Evolutionary conservation across 2,113 vertebrate species (phyloP).

Genomic region (Platysternon megacephalum): DNA sequence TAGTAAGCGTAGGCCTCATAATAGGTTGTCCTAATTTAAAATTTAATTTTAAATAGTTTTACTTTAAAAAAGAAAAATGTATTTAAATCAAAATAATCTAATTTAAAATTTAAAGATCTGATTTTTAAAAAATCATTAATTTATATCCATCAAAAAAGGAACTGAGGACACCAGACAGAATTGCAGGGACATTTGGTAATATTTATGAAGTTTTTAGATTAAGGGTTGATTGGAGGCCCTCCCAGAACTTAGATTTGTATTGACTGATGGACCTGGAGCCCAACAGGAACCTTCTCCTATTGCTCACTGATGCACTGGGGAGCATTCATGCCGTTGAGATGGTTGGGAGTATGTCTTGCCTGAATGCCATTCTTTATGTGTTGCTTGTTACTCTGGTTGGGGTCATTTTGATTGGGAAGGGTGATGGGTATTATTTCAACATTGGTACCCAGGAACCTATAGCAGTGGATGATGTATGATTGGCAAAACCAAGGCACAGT

Average conservation of each 20-base stretch:
- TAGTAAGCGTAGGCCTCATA: background rate
- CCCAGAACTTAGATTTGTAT: background rate
- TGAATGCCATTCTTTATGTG: fast-evolving
- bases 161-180: background rate
- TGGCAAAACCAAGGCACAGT: background rate
- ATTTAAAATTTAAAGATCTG: no score
- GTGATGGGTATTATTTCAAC: background rate
- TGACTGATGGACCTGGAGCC: background rate
- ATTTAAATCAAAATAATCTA: no score
- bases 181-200: background rate
- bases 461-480: background rate
- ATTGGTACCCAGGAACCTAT: background rate
- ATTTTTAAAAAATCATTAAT: no score
- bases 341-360: background rate
- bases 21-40: background rate
- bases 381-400: background rate
- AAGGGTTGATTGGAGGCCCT: background rate
- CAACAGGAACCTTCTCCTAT: background rate
- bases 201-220: background rate
- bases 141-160: background rate
- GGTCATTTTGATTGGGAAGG: background rate
- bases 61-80: no score
- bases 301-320: background rate
- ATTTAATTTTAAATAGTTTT: no score
- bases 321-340: background rate